Percentiles rank a stretch among this genome's conserved stretches.
Conservation (phyloP, 2,113 vertebrate species). For the Chamaea fasciata region DNA sequence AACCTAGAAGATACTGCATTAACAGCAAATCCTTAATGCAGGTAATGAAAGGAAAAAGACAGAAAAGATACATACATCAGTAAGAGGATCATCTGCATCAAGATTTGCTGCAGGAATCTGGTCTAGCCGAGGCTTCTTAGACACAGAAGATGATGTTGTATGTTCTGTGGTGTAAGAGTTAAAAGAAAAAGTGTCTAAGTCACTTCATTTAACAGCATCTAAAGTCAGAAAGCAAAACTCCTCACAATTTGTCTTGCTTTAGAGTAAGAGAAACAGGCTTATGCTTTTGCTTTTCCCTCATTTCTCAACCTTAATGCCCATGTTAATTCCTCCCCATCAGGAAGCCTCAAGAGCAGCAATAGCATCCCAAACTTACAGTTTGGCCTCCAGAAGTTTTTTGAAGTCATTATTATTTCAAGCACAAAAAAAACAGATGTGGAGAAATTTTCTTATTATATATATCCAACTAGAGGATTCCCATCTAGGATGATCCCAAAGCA, state of each 20-base stretch:
- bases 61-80: constrained; percentile 80
- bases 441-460: not conserved
- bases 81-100: constrained; percentile 95
- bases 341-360: not conserved
- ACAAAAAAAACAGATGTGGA: not conserved
- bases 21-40: not conserved
- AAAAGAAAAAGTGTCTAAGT: not conserved
- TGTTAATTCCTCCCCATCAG: not conserved
- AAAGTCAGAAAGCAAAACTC: not conserved
- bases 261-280: not conserved
- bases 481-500: not conserved
- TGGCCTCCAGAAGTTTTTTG: not conserved
- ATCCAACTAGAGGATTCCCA: not conserved
- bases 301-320: not conserved
- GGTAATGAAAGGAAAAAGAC: not conserved
- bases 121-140: constrained; percentile 94
- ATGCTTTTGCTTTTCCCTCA: not conserved
- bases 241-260: not conserved
- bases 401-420: not conserved
- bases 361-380: not conserved
- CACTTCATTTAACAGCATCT: not conserved
- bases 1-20: not conserved
- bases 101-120: constrained; percentile 98
- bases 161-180: constrained; percentile 78
- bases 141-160: constrained; percentile 91